Conservation (phyloP, 2,113 vertebrate species). For the Spheniscus mendiculus region DNA sequence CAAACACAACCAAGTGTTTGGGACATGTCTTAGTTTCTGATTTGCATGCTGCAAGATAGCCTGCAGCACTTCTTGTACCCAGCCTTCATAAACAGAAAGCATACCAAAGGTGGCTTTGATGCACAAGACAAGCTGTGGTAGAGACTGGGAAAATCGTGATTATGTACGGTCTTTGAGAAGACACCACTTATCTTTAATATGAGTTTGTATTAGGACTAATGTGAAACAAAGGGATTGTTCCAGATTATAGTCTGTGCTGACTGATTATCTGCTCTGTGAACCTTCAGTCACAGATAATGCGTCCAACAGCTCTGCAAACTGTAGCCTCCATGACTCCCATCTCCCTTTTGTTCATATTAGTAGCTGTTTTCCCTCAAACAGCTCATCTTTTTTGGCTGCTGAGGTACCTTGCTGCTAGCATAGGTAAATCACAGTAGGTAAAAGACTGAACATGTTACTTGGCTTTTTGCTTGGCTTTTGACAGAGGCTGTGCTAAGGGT, state of each 20-base stretch:
- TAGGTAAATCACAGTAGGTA: neutral
- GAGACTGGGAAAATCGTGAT: neutral
- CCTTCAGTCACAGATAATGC: neutral
- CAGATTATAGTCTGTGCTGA: neutral
- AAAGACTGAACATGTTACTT: neutral
- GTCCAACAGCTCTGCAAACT: neutral
- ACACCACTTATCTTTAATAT: neutral
- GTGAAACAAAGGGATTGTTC: conserved; percentile 26
- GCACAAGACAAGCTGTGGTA: neutral
- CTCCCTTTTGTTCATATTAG: neutral
- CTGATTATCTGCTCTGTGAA: conserved; percentile 4
- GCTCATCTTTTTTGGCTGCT: neutral
- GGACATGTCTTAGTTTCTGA: neutral
- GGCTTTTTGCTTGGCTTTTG: neutral
- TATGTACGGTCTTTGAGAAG: neutral
- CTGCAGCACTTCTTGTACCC: neutral
- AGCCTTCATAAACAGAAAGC: neutral
- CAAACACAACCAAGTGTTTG: neutral
- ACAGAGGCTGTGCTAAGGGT: neutral
- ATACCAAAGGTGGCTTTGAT: neutral
- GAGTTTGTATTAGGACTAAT: neutral
- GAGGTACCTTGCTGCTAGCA: neutral
- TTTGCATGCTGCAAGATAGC: neutral
- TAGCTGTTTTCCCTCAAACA: neutral
- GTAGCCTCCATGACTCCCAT: neutral